Conservation (phyloP, 2,888 invertebrate species). For the Metellina segmentata region DNA sequence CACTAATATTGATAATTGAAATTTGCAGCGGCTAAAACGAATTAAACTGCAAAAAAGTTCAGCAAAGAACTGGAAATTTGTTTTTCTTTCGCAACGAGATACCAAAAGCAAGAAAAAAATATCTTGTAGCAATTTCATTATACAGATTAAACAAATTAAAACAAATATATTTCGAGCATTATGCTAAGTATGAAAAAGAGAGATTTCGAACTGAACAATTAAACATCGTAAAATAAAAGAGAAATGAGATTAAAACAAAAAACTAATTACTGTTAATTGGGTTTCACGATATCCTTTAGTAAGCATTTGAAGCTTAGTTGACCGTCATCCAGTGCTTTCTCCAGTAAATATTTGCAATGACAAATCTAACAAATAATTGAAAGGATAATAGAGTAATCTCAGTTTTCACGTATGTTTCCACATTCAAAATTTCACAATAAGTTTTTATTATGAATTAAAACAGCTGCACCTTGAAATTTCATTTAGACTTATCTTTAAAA, state of each 20-base stretch:
- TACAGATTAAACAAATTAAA: slow-evolving; percentile 12
- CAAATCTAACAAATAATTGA: too few relatives aligned
- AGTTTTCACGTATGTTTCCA: too few relatives aligned
- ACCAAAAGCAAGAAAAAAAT: background rate
- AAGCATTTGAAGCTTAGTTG: background rate
- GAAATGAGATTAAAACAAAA: slow-evolving; percentile 32
- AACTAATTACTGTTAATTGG: slow-evolving; percentile 28
- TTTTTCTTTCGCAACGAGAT: background rate
- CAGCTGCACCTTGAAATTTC: too few relatives aligned
- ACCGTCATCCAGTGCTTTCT: background rate
- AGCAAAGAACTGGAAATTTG: background rate
- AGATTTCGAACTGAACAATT: slow-evolving; percentile 2
- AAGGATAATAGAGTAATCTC: too few relatives aligned
- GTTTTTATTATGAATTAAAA: too few relatives aligned
- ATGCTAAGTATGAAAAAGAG: slow-evolving; percentile 4
- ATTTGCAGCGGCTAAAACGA: background rate
- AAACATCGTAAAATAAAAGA: slow-evolving; percentile 16
- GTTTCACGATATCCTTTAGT: slow-evolving; percentile 20
- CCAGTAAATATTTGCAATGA: background rate
- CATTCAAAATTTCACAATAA: too few relatives aligned
- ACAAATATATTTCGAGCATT: background rate
- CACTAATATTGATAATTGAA: slow-evolving; percentile 27
- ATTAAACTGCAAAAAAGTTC: slow-evolving; percentile 2
- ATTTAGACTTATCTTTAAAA: too few relatives aligned
- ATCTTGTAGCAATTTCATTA: slow-evolving; percentile 20